Evolutionary conservation across 2,888 invertebrate genomes (phyloP).

Genomic region (Spilosoma lubricipeda): DNA sequence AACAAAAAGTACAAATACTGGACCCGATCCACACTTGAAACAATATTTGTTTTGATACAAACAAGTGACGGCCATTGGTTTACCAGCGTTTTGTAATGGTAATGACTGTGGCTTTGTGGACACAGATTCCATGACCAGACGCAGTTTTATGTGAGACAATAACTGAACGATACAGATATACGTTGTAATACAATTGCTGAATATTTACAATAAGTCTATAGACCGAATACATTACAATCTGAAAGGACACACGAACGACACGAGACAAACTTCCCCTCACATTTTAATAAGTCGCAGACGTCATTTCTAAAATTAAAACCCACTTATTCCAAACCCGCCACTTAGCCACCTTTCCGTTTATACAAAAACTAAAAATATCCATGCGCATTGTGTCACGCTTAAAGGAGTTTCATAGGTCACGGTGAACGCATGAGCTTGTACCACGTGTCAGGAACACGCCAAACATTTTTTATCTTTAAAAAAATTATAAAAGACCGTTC

Average conservation of each 20-base stretch:
- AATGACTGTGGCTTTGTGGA: slow-evolving; percentile 76
- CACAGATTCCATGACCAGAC: slow-evolving; percentile 62
- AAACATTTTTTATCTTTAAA: slow-evolving; percentile 85
- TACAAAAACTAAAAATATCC: slow-evolving; percentile 86
- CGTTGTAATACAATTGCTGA: slow-evolving; percentile 18
- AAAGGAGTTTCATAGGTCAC: slow-evolving; percentile 86
- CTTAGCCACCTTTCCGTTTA: slow-evolving; percentile 83
- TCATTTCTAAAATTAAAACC: slow-evolving; percentile 85
- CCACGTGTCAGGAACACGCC: slow-evolving; percentile 86
- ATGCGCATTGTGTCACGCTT: slow-evolving; percentile 82
- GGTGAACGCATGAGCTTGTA: slow-evolving; percentile 77
- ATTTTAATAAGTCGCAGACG: slow-evolving; percentile 75
- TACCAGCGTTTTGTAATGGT: slow-evolving; percentile 79
- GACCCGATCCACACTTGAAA: slow-evolving; percentile 80
- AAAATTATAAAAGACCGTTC: slow-evolving; percentile 83
- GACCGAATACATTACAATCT: slow-evolving; percentile 64
- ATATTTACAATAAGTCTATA: slow-evolving; percentile 14
- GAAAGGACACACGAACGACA: slow-evolving; percentile 80
- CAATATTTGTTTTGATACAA: slow-evolving; percentile 84
- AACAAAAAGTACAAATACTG: slow-evolving; percentile 78
- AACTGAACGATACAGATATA: slow-evolving; percentile 24
- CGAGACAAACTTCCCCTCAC: slow-evolving; percentile 82
- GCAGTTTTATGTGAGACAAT: slow-evolving; percentile 56
- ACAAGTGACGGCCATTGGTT: slow-evolving; percentile 81
- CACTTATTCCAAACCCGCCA: slow-evolving; percentile 84